A percentile compares a stretch with the other conserved stretches of the same genome.
These are phyloP conservation scores for Tetragonula clypearis DNA, from an alignment of 1,140 invertebrate species.

Conservation along the genomic window DNA sequence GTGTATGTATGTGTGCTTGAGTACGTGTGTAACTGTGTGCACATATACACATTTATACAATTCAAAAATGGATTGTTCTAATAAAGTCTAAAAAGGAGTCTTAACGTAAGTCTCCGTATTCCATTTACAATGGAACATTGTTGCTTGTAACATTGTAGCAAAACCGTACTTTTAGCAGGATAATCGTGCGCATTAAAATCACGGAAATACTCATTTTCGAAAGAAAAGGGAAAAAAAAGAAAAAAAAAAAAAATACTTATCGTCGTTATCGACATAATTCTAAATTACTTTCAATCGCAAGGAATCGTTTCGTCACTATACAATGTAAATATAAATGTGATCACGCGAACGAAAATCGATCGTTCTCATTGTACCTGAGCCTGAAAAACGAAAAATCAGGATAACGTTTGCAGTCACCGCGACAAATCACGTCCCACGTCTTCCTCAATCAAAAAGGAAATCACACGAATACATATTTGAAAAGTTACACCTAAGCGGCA, in stretches of 20 bases:
- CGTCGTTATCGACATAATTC: background rate
- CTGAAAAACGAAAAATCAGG: too few relatives aligned
- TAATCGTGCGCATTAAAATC: slow-evolving; percentile 16
- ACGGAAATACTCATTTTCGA: background rate
- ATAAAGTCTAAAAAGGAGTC: slow-evolving; percentile 51
- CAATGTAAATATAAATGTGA: background rate
- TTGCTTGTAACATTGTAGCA: slow-evolving; percentile 3
- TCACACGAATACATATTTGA: background rate
- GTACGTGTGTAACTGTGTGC: slow-evolving; percentile 42
- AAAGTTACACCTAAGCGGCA: background rate
- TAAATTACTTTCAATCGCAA: background rate
- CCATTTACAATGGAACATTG: slow-evolving; percentile 38
- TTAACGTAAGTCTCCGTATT: slow-evolving; percentile 39
- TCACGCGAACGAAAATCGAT: background rate
- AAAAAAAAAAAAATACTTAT: background rate
- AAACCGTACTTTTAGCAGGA: slow-evolving; percentile 44
- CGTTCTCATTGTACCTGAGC: fast-evolving
- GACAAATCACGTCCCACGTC: too few relatives aligned
- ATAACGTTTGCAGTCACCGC: background rate
- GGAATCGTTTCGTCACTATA: background rate
- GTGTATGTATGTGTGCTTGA: slow-evolving; percentile 36
- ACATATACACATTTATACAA: slow-evolving; percentile 64
- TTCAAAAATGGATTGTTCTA: slow-evolving; percentile 62
- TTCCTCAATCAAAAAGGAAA: too few relatives aligned
- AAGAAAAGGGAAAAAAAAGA: background rate